Conservation (phyloP, 2,888 invertebrate species). For the Metalampra italica region DNA sequence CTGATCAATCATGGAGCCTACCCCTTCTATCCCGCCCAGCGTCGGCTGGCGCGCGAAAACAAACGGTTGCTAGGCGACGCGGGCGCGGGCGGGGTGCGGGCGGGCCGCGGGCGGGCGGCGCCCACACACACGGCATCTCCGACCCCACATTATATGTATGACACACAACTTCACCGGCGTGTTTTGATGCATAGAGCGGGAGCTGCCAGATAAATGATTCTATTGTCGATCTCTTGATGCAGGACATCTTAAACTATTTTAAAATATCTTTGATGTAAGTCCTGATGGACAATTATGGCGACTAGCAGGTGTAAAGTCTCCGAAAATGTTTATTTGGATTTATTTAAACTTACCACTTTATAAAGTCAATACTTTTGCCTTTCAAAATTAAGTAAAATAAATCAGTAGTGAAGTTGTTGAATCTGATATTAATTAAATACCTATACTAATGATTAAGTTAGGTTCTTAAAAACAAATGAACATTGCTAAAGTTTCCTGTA, state of each 20-base stretch:
- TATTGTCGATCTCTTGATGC: not conserved
- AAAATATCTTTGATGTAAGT: no score
- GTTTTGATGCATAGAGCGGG: constrained; percentile 20
- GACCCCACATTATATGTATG: constrained; percentile 61
- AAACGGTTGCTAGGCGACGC: constrained; percentile 71
- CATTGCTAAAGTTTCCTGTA: no score
- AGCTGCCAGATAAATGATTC: constrained; percentile 1
- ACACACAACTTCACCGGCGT: constrained; percentile 40
- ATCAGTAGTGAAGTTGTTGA: not conserved
- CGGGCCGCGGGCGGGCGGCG: constrained; percentile 36
- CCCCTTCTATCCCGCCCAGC: constrained; percentile 75
- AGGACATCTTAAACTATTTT: not conserved
- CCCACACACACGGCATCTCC: constrained; percentile 53
- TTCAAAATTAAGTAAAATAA: not conserved
- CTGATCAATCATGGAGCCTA: constrained; percentile 77
- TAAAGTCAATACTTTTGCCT: no score
- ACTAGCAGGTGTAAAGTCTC: no score
- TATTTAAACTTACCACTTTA: no score
- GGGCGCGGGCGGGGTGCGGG: constrained; percentile 37
- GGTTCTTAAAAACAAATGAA: no score
- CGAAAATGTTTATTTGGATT: no score
- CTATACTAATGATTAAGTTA: no score
- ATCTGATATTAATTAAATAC: no score
- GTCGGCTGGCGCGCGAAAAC: constrained; percentile 67
- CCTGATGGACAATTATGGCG: no score